Evolutionary conservation across 2,797 vertebrate species (phyloP), one percentile per base, ranked within the genome.

Genomic region (Salmo trutta): DNA sequence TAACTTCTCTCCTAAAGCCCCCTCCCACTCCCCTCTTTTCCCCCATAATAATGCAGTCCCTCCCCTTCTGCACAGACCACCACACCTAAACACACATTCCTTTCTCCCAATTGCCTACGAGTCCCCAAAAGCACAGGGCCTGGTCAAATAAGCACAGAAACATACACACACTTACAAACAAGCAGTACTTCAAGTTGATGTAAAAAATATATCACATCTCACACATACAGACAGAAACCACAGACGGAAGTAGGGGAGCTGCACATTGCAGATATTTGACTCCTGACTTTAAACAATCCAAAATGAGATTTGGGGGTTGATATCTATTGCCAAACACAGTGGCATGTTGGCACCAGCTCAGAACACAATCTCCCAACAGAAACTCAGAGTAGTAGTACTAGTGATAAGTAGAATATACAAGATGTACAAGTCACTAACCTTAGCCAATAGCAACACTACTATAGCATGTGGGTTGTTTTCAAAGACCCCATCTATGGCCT

Each of bases 41-140:
- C 33, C 27, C 73, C 36, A 64, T 56, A 41, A 62, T 24, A 76
- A 77, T 21, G 33, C 19, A n/a, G 7, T 76, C 79, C 73, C 75
- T 53, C 69, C 71, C 81, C 51, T 59, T 33, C 51, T 68, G 83
- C 36, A 75, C 54, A 31, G 8, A 65, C 5, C 51, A 31, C 62
- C 78, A 74, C 79, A 79, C 69, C 71, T 70, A 76, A 82, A 79
- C 76, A 86, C 82, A 84, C 83, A 84, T 73, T 77, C 70, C 74
- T 83, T 85, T 85, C 74, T 81, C 75, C 66, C 77, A 77, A 16
- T 72, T 76, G 75, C 75, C 81, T 74, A 27, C 73, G 76, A 64
- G 68, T 5, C 1, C 51, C n/a, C n/a, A 12, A 53, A 71, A 33
- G 36, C 68, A 68, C 75, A 12, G 16, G 12, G 33, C 52, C 52